Base-by-base conservation (phyloP, 2,888 invertebrate genomes). In the Lepidonotus clava region DNA sequence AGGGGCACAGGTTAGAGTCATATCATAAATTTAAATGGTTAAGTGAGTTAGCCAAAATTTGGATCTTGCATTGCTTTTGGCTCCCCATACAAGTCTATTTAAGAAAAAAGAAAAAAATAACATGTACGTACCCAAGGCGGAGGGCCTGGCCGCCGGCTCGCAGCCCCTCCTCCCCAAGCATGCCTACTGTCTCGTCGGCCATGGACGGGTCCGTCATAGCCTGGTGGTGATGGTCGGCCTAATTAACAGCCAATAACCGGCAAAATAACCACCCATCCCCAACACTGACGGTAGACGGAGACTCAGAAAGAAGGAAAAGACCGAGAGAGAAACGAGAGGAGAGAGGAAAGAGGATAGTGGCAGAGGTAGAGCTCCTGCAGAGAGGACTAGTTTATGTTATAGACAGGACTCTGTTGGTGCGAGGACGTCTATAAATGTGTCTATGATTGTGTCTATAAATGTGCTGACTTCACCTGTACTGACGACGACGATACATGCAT, bases 91-190 rank as follows among this genome's bases (percentile, higher is more conserved):
- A n/a, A n/a, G n/a, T n/a, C 46, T 46, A 6, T 18, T 46, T 18
- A 46, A 6, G 18, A 46, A 46, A 46, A 46, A 40, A 40, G n/a
- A 38, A 34, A 21, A 36, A 76, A 76, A 76, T 40, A 11, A 2
- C 11, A 24, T 36, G 66, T 66, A 87, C 92, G 91, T 91, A 98
- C 98, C 98, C 98, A 95, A 98, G 96, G 96, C 98, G 98, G 95
- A 98, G 97, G 95, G 98, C 97, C 96, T 98, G 98, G 95, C 98
- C 98, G 95, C 98, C 98, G 94, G 98, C 97, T 95, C 97, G 96
- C 94, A 98, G 96, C 94, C 97, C 97, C 95, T 98, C 98, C 95
- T 98, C 98, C 95, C 98, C 98, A 94, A 99, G 96, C 94, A 99
- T 96, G 95, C 98, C 98, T 95, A 98, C 97, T 21, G 89, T 91